Conservation (phyloP, 1,140 invertebrate genomes). For the Saxidomus purpurata region DNA sequence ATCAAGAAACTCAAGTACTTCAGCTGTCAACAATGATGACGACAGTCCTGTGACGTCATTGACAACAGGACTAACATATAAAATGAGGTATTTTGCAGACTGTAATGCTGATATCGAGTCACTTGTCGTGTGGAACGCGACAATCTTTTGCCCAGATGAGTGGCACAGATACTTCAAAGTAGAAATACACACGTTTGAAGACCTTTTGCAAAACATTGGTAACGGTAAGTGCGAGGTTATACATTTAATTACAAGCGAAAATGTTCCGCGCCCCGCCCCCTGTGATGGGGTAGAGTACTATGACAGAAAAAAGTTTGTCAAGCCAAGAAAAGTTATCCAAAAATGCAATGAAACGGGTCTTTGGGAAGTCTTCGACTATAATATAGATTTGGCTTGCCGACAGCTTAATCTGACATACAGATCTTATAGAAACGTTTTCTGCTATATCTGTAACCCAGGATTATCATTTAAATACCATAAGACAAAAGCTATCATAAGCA, state of each 20-base stretch:
- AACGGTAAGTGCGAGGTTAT: neutral
- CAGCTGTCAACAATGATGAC: too few species aligned
- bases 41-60: too few species aligned
- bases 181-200: neutral
- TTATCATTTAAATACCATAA: neutral
- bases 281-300: neutral
- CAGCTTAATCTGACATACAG: neutral
- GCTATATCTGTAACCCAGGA: slow-evolving; percentile 38
- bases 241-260: neutral
- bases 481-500: neutral
- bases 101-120: too few species aligned
- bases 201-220: neutral
- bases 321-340: neutral
- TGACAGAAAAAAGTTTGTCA: neutral
- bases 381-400: slow-evolving; percentile 27
- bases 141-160: too few species aligned
- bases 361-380: neutral
- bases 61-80: too few species aligned
- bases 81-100: too few species aligned
- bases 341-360: slow-evolving; percentile 17
- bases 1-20: too few species aligned
- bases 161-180: too few species aligned
- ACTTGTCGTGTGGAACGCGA: too few species aligned
- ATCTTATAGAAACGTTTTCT: slow-evolving; percentile 44
- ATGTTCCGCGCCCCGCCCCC: neutral